Conservation (phyloP, 2,888 invertebrate species). For the Drosophila setosimentum region DNA sequence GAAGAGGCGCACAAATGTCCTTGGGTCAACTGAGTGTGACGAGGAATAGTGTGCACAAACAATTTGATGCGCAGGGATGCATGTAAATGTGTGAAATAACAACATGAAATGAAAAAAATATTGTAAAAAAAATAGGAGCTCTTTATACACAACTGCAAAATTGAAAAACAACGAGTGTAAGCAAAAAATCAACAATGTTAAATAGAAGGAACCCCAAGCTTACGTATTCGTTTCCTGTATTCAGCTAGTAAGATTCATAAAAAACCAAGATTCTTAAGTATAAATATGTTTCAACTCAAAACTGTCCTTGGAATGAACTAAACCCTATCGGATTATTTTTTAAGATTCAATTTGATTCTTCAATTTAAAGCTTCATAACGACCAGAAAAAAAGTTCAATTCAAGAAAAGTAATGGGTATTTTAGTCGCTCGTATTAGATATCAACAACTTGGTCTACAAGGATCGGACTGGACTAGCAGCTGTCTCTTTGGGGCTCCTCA, state of each 20-base stretch:
- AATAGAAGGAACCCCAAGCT: not conserved
- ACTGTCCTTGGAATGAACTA: not conserved
- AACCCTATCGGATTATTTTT: not conserved
- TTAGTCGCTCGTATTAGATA: not conserved
- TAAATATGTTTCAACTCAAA: not conserved
- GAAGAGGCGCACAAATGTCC: conserved; percentile 33
- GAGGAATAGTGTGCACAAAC: conserved; percentile 37
- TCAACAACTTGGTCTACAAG: conserved; percentile 2
- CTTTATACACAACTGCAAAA: conserved; percentile 6
- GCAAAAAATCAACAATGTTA: not conserved
- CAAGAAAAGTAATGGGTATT: not conserved
- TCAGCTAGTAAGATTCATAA: not conserved
- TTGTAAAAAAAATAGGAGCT: not conserved
- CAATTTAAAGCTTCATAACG: not conserved
- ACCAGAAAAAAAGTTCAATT: not conserved
- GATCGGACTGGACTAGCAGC: conserved; percentile 21
- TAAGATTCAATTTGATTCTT: not conserved
- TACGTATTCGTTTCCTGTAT: not conserved
- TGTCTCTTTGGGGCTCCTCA: conserved; percentile 5
- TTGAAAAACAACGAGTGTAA: conserved; percentile 21
- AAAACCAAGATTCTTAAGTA: not conserved
- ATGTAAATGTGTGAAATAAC: conserved; percentile 57
- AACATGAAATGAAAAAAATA: conserved; percentile 15
- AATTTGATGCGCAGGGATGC: conserved; percentile 49
- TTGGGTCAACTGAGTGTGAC: conserved; percentile 18